A percentile compares a stretch with the other conserved stretches of the same genome.
Conservation (phyloP, 37 sponge, comb jelly and placozoan genomes). For the Axinella damicornis region DNA sequence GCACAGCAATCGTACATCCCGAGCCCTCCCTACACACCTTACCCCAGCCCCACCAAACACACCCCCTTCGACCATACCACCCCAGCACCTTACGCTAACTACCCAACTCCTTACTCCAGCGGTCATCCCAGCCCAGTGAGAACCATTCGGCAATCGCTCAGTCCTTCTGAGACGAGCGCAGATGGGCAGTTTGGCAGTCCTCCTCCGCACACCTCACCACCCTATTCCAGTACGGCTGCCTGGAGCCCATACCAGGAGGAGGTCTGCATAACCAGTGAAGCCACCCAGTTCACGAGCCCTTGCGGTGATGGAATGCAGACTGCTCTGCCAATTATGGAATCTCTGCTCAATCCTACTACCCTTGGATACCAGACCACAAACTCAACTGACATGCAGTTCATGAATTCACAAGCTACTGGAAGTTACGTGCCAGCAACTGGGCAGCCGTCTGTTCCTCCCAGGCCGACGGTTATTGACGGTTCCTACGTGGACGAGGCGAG, state of each 20-base stretch:
- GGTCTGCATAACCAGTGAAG: neutral
- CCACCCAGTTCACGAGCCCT: neutral
- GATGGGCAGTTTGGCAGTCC: neutral
- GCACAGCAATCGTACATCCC: slow-evolving; percentile 1
- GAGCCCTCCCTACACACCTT: slow-evolving; percentile 47
- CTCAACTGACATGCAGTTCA: no score
- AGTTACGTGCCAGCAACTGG: no score
- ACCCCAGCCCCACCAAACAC: neutral
- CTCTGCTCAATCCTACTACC: neutral
- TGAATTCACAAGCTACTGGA: no score
- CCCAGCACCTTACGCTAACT: no score
- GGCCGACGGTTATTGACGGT: slow-evolving; percentile 7
- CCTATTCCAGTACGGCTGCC: no score
- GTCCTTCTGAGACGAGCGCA: neutral
- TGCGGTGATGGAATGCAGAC: neutral
- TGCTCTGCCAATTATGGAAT: neutral
- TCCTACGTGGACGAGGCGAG: neutral
- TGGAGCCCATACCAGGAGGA: neutral
- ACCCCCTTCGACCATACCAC: no score
- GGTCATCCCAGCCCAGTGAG: no score
- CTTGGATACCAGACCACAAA: no score
- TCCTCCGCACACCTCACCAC: no score
- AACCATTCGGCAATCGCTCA: neutral
- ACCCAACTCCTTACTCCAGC: no score
- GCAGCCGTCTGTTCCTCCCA: neutral